phyloP scores from a whole-genome alignment of 2,797 vertebrate genomes.

The Megalops cyprinoides region DNA sequence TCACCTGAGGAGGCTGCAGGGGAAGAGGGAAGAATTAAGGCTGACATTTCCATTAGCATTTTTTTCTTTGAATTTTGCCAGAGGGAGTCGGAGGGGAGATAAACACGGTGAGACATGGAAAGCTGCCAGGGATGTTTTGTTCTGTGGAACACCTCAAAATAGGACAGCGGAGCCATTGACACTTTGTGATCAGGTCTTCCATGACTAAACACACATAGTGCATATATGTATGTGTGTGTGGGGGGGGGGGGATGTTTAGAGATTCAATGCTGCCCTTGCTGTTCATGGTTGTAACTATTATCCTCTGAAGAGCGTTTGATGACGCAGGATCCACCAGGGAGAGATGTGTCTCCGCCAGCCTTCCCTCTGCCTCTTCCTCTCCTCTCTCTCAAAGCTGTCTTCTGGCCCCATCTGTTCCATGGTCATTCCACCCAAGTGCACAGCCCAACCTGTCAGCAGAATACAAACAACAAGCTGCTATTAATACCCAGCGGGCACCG shows the following conservation, averaged over 20 bases:
- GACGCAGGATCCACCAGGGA: not conserved
- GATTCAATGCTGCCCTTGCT: not conserved
- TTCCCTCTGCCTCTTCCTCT: not conserved
- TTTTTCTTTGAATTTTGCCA: not conserved
- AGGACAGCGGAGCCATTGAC: not conserved
- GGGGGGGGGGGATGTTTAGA: not conserved
- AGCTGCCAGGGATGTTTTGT: not conserved
- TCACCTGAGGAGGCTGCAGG: not conserved
- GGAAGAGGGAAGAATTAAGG: not conserved
- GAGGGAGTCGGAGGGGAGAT: not conserved
- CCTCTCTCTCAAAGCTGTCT: not conserved
- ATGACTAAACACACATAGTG: not conserved
- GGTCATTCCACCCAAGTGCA: not conserved
- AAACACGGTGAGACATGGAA: not conserved
- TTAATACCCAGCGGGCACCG: not conserved
- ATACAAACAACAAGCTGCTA: slow-evolving; percentile 8
- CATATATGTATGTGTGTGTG: not conserved
- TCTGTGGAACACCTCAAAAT: not conserved
- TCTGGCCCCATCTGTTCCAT: not conserved
- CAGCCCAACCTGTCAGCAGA: not conserved
- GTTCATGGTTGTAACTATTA: not conserved
- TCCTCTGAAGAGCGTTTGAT: not conserved
- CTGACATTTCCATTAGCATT: not conserved
- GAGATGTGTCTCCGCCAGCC: too few relatives aligned
- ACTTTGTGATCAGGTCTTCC: not conserved